Conservation (phyloP, 2,888 invertebrate genomes). For the Drosophila peninsularis region DNA sequence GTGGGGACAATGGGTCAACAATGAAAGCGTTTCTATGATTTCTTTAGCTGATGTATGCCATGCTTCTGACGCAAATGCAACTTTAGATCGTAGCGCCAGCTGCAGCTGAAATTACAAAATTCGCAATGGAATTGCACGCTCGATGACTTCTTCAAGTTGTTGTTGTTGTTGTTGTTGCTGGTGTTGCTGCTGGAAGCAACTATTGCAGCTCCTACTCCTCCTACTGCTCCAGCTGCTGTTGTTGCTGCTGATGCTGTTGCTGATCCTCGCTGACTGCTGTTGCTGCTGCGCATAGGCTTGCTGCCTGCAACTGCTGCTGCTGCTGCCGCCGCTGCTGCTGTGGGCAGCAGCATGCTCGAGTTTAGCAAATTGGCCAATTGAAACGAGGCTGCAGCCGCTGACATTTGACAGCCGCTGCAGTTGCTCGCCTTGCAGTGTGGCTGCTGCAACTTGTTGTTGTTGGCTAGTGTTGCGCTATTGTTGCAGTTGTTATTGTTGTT, state of each 20-base stretch:
- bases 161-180: constrained; percentile 7
- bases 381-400: constrained; percentile 81
- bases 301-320: constrained; percentile 23
- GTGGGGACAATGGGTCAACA: constrained; percentile 6
- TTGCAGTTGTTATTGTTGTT: constrained; percentile 25
- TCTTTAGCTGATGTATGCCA: constrained; percentile 84
- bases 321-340: constrained; percentile 43
- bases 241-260: constrained; percentile 7
- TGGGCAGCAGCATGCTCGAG: constrained; percentile 77
- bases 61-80: constrained; percentile 85
- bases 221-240: constrained; percentile 3
- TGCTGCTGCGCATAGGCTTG: constrained; percentile 20
- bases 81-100: constrained; percentile 85
- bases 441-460: constrained; percentile 9
- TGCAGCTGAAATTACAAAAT: constrained; percentile 84
- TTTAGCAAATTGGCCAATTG: constrained; percentile 83
- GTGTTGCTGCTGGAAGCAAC: constrained; percentile 1
- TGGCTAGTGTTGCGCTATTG: constrained; percentile 17
- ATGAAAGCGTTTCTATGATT: constrained; percentile 70
- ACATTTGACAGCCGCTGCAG: constrained; percentile 82
- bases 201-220: not conserved
- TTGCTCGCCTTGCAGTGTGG: constrained; percentile 60
- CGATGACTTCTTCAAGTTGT: constrained; percentile 67
- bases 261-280: constrained; percentile 6
- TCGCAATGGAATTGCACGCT: constrained; percentile 83